phyloP scores from a whole-genome alignment of 2,113 vertebrate species.

The Ochotona princeps region DNA sequence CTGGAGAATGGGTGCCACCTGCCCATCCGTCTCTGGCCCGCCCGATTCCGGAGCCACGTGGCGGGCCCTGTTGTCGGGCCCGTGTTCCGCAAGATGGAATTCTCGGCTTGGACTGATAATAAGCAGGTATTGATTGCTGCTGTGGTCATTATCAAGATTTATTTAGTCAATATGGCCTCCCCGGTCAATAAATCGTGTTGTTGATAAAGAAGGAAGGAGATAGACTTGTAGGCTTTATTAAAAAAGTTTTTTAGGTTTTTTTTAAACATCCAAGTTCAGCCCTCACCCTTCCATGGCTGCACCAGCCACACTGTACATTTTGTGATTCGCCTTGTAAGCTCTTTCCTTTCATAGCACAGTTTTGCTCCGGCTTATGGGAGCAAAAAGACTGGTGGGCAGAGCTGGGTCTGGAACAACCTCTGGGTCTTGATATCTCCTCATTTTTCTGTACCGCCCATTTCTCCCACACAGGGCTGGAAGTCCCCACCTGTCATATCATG shows the following conservation, averaged over 20 bases:
- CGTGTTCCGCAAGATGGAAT: slow-evolving; percentile 84
- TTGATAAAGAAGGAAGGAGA: slow-evolving; percentile 87
- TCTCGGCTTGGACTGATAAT: slow-evolving; percentile 85
- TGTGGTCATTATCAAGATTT: slow-evolving; percentile 90
- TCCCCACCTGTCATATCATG: not conserved
- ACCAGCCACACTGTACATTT: slow-evolving; percentile 19
- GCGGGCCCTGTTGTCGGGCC: slow-evolving; percentile 72
- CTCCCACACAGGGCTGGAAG: no score
- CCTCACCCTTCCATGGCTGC: slow-evolving; percentile 19
- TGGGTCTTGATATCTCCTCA: not conserved
- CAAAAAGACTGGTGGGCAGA: not conserved
- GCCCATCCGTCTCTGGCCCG: slow-evolving; percentile 37
- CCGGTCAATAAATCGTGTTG: slow-evolving; percentile 86
- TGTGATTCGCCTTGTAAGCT: slow-evolving; percentile 32
- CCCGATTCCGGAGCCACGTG: slow-evolving; percentile 52
- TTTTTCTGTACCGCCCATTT: not conserved
- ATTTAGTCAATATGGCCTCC: slow-evolving; percentile 88
- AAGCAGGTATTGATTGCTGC: slow-evolving; percentile 88
- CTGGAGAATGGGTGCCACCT: slow-evolving; percentile 6
- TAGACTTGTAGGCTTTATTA: slow-evolving; percentile 88
- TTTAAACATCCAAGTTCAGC: slow-evolving; percentile 61
- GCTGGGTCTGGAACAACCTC: not conserved
- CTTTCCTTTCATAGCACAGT: not conserved
- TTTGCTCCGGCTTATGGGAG: not conserved
- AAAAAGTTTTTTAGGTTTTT: slow-evolving; percentile 84